These are phyloP conservation scores for Prionailurus viverrinus DNA, from an alignment of 2,113 vertebrate genomes.

Conservation along the genomic window DNA sequence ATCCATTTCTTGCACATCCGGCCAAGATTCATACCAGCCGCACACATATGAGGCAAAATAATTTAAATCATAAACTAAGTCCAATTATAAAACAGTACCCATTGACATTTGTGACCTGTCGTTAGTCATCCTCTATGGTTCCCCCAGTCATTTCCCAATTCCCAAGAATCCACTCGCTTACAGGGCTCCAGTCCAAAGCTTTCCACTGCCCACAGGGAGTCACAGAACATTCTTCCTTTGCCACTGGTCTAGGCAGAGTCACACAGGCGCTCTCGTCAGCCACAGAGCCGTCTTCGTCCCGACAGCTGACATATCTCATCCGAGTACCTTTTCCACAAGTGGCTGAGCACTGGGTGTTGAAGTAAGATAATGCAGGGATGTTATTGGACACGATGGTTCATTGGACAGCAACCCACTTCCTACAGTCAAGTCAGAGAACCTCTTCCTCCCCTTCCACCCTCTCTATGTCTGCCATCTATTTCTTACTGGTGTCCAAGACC, in stretches of 20 bases:
- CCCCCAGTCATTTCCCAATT: background rate
- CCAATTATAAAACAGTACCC: background rate
- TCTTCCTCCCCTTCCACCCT: background rate
- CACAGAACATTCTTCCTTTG: constrained; percentile 93
- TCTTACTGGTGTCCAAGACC: constrained; percentile 98
- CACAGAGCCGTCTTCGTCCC: constrained; percentile 96
- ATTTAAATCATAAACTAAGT: background rate
- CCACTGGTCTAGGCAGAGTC: constrained; percentile 92
- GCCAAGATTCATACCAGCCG: background rate
- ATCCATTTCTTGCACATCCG: background rate
- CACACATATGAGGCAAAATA: background rate
- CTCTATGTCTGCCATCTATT: background rate
- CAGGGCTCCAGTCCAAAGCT: constrained; percentile 95
- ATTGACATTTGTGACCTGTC: background rate
- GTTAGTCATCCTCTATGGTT: background rate
- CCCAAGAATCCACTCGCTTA: constrained; percentile 84
- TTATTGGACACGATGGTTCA: background rate
- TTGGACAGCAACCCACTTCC: background rate
- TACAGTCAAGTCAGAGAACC: background rate
- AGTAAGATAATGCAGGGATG: background rate
- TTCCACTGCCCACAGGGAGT: constrained; percentile 97
- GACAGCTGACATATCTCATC: constrained; percentile 98
- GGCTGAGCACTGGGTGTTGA: constrained; percentile 92
- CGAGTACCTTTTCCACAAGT: constrained; percentile 96
- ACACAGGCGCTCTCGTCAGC: constrained; percentile 94